phyloP scores from a whole-genome alignment of 2,797 vertebrate species.

The Halcyon smyrnensis region DNA sequence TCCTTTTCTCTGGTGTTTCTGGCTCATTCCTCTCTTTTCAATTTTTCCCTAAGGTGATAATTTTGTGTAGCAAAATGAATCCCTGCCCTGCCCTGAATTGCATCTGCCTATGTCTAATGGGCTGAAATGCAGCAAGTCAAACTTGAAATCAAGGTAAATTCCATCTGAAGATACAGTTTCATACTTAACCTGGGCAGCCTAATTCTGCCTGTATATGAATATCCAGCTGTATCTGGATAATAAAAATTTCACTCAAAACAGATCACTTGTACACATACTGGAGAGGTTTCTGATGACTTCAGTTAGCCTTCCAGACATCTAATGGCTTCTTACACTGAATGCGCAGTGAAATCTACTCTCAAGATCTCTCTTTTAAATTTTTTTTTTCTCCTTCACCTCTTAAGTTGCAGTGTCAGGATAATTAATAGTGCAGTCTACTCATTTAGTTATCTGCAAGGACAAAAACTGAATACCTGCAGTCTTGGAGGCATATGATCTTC shows the following conservation, averaged over 20 bases:
- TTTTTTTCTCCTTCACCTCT: background rate
- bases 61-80: background rate
- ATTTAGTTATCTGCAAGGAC: background rate
- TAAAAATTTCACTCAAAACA: background rate
- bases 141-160: background rate
- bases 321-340: background rate
- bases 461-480: background rate
- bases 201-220: background rate
- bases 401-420: background rate
- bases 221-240: background rate
- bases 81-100: background rate
- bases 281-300: background rate
- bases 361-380: background rate
- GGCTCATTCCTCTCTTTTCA: background rate
- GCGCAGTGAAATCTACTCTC: background rate
- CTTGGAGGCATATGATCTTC: background rate
- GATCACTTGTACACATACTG: background rate
- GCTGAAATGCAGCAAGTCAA: background rate
- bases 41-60: background rate
- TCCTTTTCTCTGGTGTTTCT: background rate
- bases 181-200: background rate
- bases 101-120: background rate
- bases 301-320: background rate
- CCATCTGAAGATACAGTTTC: background rate
- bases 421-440: background rate